Evolutionary conservation across 2,113 vertebrate species (phyloP), one percentile per base, ranked within the genome.

Genomic region (Corydoras maculifer): DNA sequence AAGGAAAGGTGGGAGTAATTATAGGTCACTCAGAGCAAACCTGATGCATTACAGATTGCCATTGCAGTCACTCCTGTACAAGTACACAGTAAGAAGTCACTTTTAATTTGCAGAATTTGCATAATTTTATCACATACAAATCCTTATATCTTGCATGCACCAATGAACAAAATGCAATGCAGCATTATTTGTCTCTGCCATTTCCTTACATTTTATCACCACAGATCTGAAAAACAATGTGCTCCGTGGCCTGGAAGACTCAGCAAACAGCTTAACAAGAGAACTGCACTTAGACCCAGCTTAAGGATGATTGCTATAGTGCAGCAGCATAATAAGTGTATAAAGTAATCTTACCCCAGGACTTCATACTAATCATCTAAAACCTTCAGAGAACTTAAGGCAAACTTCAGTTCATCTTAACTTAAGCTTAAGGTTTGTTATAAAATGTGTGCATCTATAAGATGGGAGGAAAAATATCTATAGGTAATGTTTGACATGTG

Each of bases 1-100:
- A 72, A 61, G 68, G 31, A 75, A 69, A 75, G 65, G 60, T 68
- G 68, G 65, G 62, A 79, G 62, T 73, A 79, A 79, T 79, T 77
- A 69, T 48, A 61, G 72, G 72, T 67, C 59, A 65, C n/a, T 10
- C 32, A 55, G 35, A 60, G 51, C 5, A 67, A 72, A 76, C 64
- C 64, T 72, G 25, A 30, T 72, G 61, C 14, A 58, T 60, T 65
- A 68, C 30, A 58, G 25, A 70, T 67, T 59, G 53, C 59, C 25
- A 66, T 35, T 54, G 31, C 57, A 7, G 62, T 67, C 25, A 50
- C 35, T 60, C 64, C 58, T 9, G 13, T 58, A 58, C 43, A 57
- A 32, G 53, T 31, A 15, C 8, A 10, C 30, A 14, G 29, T 69
- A 9, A 62, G 32, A 63, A 50, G 58, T 13, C 13, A 14, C 32